Evolutionary conservation across 2,888 invertebrate species (phyloP), one percentile per base, ranked within the genome.

Genomic region (Invenusta paracnida): DNA sequence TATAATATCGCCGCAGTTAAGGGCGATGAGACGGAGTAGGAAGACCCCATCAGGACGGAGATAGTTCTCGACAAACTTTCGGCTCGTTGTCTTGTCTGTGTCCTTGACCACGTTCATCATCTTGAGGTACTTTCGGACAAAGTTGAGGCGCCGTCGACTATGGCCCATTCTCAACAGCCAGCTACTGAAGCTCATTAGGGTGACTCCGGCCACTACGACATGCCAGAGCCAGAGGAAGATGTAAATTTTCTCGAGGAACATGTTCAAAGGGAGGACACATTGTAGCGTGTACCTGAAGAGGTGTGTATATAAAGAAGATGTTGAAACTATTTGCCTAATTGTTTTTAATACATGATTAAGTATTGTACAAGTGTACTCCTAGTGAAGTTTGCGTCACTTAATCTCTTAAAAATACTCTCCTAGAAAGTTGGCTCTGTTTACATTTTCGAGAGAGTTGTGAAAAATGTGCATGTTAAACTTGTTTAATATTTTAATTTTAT

Each of bases 211-310:
- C 13, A 90, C 90, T 85, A 91, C 90, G 11, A 90, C 90, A 27
- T 91, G 88, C 91, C 91, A 91, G 88, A 91, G 91, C 91, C 91
- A 91, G 81, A 91, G 88, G 87, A n/a, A n/a, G n/a, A n/a, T n/a
- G n/a, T n/a, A n/a, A n/a, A n/a, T n/a, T n/a, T n/a, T n/a, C n/a
- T n/a, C 86, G 30, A 86, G 25, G 28, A 86, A 86, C 67, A 81
- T 73, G 30, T 86, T 86, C 28, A 86, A 86, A 23, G 86, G 86
- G 29, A 86, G 86, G 29, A 86, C 86, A 66, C 86, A 86, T 81
- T 86, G 86, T 17, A 86, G 79, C n/a, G 84, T 81, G 79, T 86
- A 86, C 13, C 86, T 86, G n/a, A n/a, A n/a, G n/a, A n/a, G n/a
- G n/a, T n/a, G n/a, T n/a, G n/a, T n/a, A n/a, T n/a, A n/a, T n/a